Percentiles rank a stretch among this genome's conserved stretches.
Conservation (phyloP, 2,797 vertebrate genomes). For the Mionectes olivaceus region DNA sequence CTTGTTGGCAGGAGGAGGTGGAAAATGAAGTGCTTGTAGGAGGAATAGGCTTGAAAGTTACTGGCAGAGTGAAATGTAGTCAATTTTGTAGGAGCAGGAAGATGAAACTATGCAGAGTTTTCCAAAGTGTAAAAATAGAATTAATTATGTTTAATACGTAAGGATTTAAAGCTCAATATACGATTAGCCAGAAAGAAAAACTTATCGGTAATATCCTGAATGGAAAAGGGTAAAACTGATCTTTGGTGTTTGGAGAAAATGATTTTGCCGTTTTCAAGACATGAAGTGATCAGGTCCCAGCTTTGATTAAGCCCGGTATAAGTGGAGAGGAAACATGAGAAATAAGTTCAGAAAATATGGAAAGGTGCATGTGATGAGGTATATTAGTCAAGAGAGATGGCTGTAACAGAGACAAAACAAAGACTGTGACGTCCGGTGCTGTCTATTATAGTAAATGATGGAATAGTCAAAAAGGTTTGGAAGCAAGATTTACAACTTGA, state of each 20-base stretch:
- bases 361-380: neutral
- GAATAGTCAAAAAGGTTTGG: neutral
- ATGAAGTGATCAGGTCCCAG: neutral
- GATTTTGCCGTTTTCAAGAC: neutral
- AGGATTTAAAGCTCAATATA: neutral
- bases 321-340: neutral
- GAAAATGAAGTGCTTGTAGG: neutral
- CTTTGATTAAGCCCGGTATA: neutral
- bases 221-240: neutral
- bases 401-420: neutral
- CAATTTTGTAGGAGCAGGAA: neutral
- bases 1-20: neutral
- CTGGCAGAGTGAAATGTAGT: neutral
- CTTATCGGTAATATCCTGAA: neutral
- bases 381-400: neutral
- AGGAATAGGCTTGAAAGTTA: neutral
- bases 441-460: neutral
- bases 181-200: neutral
- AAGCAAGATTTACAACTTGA: neutral
- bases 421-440: neutral
- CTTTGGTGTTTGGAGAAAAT: neutral
- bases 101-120: neutral
- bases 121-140: neutral
- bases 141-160: neutral
- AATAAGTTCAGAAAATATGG: neutral